These are phyloP conservation scores for Emydocephalus ijimae DNA, from an alignment of 2,113 vertebrate species.

Conservation along the genomic window DNA sequence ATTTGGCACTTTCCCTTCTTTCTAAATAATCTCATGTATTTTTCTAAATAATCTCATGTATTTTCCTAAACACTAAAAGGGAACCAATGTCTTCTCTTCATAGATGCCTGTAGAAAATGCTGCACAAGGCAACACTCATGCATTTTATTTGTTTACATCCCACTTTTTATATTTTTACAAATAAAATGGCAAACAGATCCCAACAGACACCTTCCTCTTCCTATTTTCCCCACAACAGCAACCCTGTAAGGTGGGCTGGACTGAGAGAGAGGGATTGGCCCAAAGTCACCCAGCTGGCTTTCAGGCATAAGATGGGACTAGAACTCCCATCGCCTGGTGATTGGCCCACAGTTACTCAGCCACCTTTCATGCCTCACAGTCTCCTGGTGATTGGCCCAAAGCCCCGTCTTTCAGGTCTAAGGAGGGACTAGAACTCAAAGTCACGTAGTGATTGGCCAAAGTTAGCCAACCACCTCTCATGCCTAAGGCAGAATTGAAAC, in stretches of 20 bases:
- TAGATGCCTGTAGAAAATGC: neutral
- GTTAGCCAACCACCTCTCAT: too few relatives aligned
- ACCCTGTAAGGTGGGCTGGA: neutral
- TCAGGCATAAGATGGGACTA: neutral
- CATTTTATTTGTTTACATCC: neutral
- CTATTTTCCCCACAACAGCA: neutral
- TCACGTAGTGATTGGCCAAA: too few relatives aligned
- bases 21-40: neutral
- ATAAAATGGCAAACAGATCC: neutral
- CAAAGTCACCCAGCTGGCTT: neutral
- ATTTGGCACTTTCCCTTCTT: neutral
- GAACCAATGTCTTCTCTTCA: neutral
- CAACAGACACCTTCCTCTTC: neutral
- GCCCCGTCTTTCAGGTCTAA: too few relatives aligned
- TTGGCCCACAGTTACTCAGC: too few relatives aligned
- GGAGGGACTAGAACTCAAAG: too few relatives aligned
- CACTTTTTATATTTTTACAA: neutral
- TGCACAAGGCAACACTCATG: neutral
- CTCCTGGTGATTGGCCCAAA: neutral
- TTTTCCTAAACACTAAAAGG: neutral
- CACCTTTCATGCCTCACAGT: neutral
- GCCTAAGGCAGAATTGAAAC: too few relatives aligned
- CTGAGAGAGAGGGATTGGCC: neutral
- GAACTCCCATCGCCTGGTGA: neutral
- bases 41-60: neutral